Percentiles rank a stretch among this genome's conserved stretches.
These are phyloP conservation scores for Rhincodon typus DNA, from an alignment of 2,797 vertebrate species.

Conservation along the genomic window DNA sequence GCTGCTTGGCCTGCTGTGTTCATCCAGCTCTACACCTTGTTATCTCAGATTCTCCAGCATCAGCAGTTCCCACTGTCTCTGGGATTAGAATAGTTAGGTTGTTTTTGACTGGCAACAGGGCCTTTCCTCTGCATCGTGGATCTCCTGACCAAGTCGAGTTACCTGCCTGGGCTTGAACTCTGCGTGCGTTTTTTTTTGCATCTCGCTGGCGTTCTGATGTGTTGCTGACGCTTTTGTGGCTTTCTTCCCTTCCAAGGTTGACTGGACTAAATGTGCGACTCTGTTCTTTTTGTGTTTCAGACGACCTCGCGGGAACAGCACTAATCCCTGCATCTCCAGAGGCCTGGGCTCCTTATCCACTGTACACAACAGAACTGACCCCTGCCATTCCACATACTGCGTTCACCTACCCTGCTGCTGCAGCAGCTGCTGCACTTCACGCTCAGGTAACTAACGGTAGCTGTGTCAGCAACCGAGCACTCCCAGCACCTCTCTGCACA, in stretches of 20 bases:
- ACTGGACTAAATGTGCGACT: not conserved
- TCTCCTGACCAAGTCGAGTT: not conserved
- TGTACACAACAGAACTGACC: conserved; percentile 91
- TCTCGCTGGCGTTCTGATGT: not conserved
- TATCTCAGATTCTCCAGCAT: no score
- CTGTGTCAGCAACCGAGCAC: not conserved
- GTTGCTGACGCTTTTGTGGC: not conserved
- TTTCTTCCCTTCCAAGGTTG: no score
- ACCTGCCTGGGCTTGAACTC: not conserved
- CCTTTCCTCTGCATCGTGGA: no score
- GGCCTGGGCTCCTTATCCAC: conserved; percentile 90
- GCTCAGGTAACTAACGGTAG: conserved; percentile 74
- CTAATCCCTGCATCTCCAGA: conserved; percentile 92
- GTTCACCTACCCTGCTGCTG: conserved; percentile 86
- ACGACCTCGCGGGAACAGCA: conserved; percentile 93
- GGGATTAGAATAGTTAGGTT: no score
- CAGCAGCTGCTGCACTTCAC: conserved; percentile 84
- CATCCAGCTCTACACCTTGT: no score
- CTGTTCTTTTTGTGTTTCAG: conserved; percentile 53
- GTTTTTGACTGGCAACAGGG: no score
- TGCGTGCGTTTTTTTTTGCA: no score
- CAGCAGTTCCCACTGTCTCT: no score
- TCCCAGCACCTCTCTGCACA: conserved; percentile 30
- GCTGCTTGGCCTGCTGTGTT: no score
- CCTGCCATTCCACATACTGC: conserved; percentile 89